Base-by-base conservation (phyloP, 1,140 invertebrate species). In the Drosophila asahinai region DNA sequence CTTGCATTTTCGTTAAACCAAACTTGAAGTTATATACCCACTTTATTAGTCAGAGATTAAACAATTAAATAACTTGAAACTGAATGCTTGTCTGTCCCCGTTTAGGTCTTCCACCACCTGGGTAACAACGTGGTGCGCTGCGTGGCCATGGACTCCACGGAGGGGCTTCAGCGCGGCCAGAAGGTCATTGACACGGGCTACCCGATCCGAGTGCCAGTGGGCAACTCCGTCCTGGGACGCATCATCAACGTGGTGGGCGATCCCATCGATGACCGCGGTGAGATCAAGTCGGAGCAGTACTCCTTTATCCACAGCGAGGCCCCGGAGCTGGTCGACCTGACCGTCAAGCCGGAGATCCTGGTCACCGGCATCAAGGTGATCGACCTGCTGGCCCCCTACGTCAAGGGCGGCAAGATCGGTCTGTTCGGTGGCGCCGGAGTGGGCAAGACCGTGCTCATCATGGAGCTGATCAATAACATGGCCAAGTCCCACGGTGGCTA, bases 401-500 rank as follows among this genome's bases (percentile, higher is more conserved):
- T 97, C 54, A 99, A 99, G 94, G 99, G 99, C 94, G 99, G 99
- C 93, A 99, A 99, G 94, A 99, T 99, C 94, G 99, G 98, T 93
- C 94, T 99, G 14, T 99, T 99, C 91, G 99, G 99, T 77, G 99
- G 99, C 93, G 99, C 99, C 81, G 99, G 99, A 93, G 99, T 99
- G 77, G 99, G 99, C 60, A 99, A 99, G 94, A 99, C 99, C 93
- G 99, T 99, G 94, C 95, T 99, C 63, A 99, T 99, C 94, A 99
- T 99, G 99, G 99, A 99, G 94, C 95, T 99, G 78, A 99, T 99
- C 92, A 99, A 99, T 95, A 99, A 99, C 90, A 98, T 99, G 40
- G 99, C 99, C 83, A 99, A 99, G 93, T 98, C 98, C 89, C 99
- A 99, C 94, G 99, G 99, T 95, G 99, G 99, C 95, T 99, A 99